A percentile compares a stretch with the other conserved stretches of the same genome.
Conservation (phyloP, 2,888 invertebrate species). For the Allacma fusca region DNA sequence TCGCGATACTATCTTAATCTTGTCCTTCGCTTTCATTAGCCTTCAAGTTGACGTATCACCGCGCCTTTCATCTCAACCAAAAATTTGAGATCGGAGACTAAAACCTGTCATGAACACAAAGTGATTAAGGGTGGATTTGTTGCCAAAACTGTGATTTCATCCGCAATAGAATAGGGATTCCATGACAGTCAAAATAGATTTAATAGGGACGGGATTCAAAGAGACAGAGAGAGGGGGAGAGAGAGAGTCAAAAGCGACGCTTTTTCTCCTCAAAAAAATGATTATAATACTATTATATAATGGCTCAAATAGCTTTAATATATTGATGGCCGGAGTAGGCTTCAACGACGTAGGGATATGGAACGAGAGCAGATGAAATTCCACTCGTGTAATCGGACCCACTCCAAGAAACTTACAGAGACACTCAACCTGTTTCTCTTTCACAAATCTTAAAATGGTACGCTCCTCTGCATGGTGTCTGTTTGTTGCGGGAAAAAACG, state of each 20-base stretch:
- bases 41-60: slow-evolving; percentile 33
- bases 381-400: slow-evolving; percentile 7
- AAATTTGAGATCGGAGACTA: slow-evolving; percentile 9
- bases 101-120: slow-evolving; percentile 33
- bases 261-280: neutral
- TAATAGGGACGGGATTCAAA: neutral
- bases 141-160: slow-evolving; percentile 7
- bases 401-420: neutral
- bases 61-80: neutral
- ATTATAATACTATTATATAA: slow-evolving; percentile 6
- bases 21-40: slow-evolving; percentile 25
- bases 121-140: slow-evolving; percentile 30
- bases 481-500: neutral
- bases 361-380: slow-evolving; percentile 10
- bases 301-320: slow-evolving; percentile 1
- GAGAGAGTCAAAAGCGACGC: slow-evolving; percentile 4
- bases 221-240: neutral
- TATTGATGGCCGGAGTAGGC: neutral
- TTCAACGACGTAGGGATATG: neutral
- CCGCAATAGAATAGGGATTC: neutral
- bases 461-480: neutral
- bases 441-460: neutral
- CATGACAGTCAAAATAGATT: slow-evolving; percentile 12
- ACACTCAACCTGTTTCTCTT: slow-evolving; percentile 19
- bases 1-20: slow-evolving; percentile 12